Conservation (phyloP, 1,140 invertebrate species). For the Papilio helenus region DNA sequence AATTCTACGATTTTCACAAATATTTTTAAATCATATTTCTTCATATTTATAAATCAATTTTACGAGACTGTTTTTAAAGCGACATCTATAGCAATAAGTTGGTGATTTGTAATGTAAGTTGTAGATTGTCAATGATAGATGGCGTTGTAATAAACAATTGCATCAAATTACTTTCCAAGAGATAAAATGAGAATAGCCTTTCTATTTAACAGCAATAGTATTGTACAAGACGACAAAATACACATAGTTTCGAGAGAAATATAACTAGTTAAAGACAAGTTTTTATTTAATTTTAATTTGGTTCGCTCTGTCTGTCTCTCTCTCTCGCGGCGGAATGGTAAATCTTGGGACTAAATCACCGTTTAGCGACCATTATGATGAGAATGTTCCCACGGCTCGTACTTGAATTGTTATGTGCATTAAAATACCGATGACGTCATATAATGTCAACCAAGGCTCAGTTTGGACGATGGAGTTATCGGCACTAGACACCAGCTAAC, state of each 20-base stretch:
- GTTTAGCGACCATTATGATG: conserved; percentile 24
- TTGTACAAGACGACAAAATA: no score
- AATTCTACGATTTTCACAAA: no score
- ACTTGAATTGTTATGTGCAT: conserved; percentile 26
- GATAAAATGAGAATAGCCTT: neutral
- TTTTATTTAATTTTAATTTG: neutral
- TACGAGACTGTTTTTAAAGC: neutral
- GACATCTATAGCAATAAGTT: neutral
- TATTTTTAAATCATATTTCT: no score
- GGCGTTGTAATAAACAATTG: neutral
- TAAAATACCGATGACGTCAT: conserved; percentile 23
- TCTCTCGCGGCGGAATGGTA: conserved; percentile 1
- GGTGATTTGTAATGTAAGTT: neutral
- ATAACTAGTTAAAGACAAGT: neutral
- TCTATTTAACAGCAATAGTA: neutral
- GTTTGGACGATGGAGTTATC: neutral
- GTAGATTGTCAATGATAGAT: neutral
- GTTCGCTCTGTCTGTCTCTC: neutral
- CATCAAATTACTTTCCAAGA: neutral
- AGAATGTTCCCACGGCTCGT: conserved; percentile 12
- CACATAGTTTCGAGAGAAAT: no score
- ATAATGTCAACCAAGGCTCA: neutral
- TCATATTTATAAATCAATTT: neutral
- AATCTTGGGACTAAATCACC: conserved; percentile 6
- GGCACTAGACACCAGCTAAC: neutral